These are phyloP conservation scores for Harpagus bidentatus DNA, from an alignment of 2,113 vertebrate species.

Conservation along the genomic window DNA sequence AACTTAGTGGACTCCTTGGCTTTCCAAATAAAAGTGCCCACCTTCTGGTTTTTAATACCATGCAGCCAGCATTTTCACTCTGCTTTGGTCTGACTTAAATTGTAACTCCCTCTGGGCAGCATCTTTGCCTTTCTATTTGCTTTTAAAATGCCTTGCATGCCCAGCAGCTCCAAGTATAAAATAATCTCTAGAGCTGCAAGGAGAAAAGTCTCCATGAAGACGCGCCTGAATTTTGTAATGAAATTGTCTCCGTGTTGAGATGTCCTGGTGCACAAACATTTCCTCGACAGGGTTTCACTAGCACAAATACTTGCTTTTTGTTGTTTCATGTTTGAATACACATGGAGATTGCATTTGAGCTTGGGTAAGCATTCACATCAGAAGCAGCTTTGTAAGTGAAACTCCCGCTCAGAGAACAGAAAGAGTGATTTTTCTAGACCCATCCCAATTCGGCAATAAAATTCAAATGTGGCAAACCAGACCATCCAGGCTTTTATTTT, in stretches of 20 bases:
- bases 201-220: background rate
- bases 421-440: conserved; percentile 35
- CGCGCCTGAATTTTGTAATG: background rate
- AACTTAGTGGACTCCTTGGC: background rate
- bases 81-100: conserved; percentile 20
- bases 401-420: background rate
- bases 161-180: background rate
- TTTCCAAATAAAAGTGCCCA: background rate
- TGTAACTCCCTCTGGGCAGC: background rate
- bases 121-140: conserved; percentile 2
- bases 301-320: background rate
- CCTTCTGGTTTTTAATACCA: conserved; percentile 2
- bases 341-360: background rate
- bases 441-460: conserved; percentile 36
- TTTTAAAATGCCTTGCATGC: background rate
- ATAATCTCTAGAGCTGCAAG: conserved; percentile 7
- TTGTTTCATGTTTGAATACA: background rate
- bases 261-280: background rate
- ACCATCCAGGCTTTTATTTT: conserved; percentile 35
- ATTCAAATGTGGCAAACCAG: conserved; percentile 37
- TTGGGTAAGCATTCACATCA: conserved; percentile 12
- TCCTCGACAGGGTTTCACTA: background rate
- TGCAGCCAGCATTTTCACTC: background rate
- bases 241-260: background rate
- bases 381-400: conserved; percentile 18